Evolutionary conservation across 2,888 invertebrate species (phyloP).

Genomic region (Palloptera scutellata): DNA sequence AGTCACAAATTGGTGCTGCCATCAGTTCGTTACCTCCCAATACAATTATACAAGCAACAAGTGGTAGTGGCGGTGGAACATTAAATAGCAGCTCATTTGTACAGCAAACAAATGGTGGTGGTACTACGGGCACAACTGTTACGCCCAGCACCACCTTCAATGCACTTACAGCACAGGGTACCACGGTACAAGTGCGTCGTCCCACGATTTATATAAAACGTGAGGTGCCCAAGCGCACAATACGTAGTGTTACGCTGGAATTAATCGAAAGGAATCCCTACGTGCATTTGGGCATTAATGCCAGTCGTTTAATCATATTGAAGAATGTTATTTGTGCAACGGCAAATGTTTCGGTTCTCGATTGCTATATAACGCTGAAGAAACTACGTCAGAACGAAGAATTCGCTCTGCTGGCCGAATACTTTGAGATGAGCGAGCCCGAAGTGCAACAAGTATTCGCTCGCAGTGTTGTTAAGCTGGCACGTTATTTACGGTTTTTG

Average conservation of each 20-base stretch:
- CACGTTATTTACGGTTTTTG: conserved; percentile 57
- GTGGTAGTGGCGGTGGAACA: conserved; percentile 33
- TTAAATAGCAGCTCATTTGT: conserved; percentile 32
- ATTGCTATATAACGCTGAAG: conserved; percentile 58
- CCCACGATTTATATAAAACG: conserved; percentile 60
- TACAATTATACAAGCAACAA: conserved; percentile 55
- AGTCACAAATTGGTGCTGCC: conserved; percentile 49
- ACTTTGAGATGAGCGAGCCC: conserved; percentile 56
- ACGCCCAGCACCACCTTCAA: conserved; percentile 41
- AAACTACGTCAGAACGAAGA: conserved; percentile 61
- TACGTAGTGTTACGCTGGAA: conserved; percentile 55
- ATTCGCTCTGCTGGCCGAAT: conserved; percentile 56
- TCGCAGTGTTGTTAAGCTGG: conserved; percentile 52
- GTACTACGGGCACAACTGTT: conserved; percentile 32
- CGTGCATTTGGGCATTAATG: conserved; percentile 54
- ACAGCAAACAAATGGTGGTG: conserved; percentile 46
- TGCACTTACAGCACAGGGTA: conserved; percentile 29
- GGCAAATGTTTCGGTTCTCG: conserved; percentile 54
- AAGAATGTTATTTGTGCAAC: conserved; percentile 57
- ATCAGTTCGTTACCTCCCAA: conserved; percentile 57
- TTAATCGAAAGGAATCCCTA: conserved; percentile 58
- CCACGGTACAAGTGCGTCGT: conserved; percentile 44
- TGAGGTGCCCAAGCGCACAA: conserved; percentile 55
- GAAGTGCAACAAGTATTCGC: conserved; percentile 58
- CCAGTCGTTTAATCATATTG: conserved; percentile 51